These are phyloP conservation scores for Lithophane ornitopus DNA, from an alignment of 2,888 invertebrate genomes.

Conservation along the genomic window DNA sequence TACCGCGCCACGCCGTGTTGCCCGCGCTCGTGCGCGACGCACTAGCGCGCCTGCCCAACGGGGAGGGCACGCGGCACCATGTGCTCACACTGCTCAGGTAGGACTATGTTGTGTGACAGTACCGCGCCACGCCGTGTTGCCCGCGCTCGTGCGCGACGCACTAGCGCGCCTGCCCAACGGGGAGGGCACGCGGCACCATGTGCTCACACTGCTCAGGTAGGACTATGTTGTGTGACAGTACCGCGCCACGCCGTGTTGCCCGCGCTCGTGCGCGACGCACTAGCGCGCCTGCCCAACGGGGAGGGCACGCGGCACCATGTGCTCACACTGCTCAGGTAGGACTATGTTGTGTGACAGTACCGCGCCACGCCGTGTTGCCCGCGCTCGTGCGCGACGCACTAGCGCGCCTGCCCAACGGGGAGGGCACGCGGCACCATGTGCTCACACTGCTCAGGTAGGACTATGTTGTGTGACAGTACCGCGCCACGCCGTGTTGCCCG, in stretches of 20 bases:
- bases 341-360: background rate
- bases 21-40: slow-evolving; percentile 98
- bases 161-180: slow-evolving; percentile 98
- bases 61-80: slow-evolving; percentile 97
- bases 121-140: slow-evolving; percentile 90
- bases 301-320: slow-evolving; percentile 98
- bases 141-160: slow-evolving; percentile 97
- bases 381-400: no score
- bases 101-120: background rate
- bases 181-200: slow-evolving; percentile 97
- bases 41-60: slow-evolving; percentile 97
- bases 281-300: slow-evolving; percentile 97
- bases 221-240: background rate
- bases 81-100: slow-evolving; percentile 94
- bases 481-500: no score
- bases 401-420: no score
- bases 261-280: slow-evolving; percentile 97
- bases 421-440: no score
- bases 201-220: slow-evolving; percentile 94
- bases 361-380: no score
- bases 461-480: no score
- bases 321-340: slow-evolving; percentile 93
- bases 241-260: slow-evolving; percentile 91
- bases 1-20: slow-evolving; percentile 90
- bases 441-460: no score